Conservation (phyloP, 2,888 invertebrate genomes). For the Pomacea canaliculata region DNA sequence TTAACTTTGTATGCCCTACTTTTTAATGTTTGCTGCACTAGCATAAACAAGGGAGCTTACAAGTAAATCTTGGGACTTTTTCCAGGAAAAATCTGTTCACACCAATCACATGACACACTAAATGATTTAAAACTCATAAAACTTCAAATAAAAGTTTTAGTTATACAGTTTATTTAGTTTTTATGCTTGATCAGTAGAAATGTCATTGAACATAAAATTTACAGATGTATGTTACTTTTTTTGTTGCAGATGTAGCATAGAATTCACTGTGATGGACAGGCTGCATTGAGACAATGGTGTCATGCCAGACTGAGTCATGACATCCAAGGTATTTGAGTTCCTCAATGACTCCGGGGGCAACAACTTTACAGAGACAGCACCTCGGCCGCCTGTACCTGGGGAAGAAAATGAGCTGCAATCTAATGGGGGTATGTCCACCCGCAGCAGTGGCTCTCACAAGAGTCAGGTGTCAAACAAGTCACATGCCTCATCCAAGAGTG, state of each 20-base stretch:
- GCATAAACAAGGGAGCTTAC: too few species aligned
- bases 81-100: too few species aligned
- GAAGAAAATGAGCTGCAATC: constrained; percentile 68
- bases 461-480: constrained; percentile 57
- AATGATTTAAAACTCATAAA: too few species aligned
- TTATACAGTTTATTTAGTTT: too few species aligned
- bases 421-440: constrained; percentile 65
- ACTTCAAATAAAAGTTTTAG: too few species aligned
- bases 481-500: constrained; percentile 48
- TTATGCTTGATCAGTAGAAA: too few species aligned
- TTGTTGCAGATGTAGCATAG: constrained; percentile 11
- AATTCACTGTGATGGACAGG: background rate
- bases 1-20: too few species aligned
- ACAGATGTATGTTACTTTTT: background rate
- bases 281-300: constrained; percentile 22
- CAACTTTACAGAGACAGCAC: constrained; percentile 65
- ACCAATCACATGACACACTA: too few species aligned
- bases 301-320: constrained; percentile 38
- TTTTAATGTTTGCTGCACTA: too few species aligned
- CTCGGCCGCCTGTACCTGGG: constrained; percentile 67
- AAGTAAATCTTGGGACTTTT: too few species aligned
- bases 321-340: constrained; percentile 60
- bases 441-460: constrained; percentile 64
- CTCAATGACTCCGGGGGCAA: constrained; percentile 63
- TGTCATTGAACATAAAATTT: too few species aligned